These are phyloP conservation scores for Eulemur albifrons DNA, from an alignment of 2,797 vertebrate genomes.

Conservation along the genomic window DNA sequence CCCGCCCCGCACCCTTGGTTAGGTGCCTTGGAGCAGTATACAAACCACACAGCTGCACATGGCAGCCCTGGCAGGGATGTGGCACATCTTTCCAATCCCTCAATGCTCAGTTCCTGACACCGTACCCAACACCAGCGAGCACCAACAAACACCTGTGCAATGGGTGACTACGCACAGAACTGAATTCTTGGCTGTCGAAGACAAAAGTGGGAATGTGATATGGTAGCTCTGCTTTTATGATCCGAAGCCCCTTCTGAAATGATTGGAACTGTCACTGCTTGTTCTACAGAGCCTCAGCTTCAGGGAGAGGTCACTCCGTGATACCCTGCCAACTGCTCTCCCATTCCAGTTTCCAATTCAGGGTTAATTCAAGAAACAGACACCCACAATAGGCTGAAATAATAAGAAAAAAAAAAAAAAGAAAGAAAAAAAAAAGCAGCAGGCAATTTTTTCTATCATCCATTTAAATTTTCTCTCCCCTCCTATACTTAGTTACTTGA, in stretches of 20 bases:
- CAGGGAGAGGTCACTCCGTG: not conserved
- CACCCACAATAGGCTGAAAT: too few relatives aligned
- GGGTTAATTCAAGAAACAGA: not conserved
- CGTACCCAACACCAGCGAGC: fast-evolving
- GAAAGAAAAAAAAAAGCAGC: too few relatives aligned
- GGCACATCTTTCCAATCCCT: too few relatives aligned
- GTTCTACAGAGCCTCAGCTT: not conserved
- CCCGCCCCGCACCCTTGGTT: fast-evolving
- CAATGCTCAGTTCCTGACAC: not conserved
- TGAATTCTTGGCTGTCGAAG: not conserved
- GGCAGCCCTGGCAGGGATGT: fast-evolving
- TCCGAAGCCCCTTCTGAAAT: not conserved
- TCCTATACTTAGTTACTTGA: not conserved
- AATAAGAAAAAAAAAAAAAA: too few relatives aligned
- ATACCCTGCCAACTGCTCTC: not conserved
- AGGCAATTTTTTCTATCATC: not conserved
- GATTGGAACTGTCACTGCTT: not conserved
- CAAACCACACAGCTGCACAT: too few relatives aligned
- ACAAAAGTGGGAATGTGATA: not conserved
- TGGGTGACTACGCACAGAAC: fast-evolving
- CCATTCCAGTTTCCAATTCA: not conserved
- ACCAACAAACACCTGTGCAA: not conserved
- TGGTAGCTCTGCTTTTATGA: not conserved
- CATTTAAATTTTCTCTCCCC: not conserved
- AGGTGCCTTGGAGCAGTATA: not conserved